These are phyloP conservation scores for Drosophila fuyamai DNA, from an alignment of 1,140 invertebrate genomes.

Conservation along the genomic window DNA sequence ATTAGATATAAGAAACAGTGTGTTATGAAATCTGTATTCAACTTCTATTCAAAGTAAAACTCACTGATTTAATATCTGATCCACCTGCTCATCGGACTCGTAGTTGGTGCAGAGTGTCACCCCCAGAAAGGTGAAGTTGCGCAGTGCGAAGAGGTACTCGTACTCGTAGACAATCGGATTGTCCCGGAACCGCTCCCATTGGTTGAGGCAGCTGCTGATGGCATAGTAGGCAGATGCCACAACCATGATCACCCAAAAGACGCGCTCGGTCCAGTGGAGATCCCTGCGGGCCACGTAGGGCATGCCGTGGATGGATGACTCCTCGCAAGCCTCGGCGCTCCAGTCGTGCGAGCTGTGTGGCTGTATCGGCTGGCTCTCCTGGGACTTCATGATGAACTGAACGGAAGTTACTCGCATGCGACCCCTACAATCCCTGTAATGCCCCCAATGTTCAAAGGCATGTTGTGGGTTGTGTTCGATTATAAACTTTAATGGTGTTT, in stretches of 20 bases:
- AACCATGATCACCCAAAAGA: conserved; percentile 65
- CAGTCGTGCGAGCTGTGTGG: conserved; percentile 22
- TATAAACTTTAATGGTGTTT: conserved; percentile 44
- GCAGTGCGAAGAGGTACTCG: conserved; percentile 63
- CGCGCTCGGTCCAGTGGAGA: conserved; percentile 66
- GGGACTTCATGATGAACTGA: conserved; percentile 37
- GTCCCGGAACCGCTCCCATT: conserved; percentile 71
- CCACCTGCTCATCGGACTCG: conserved; percentile 20
- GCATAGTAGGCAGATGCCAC: conserved; percentile 59
- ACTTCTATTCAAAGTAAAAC: conserved; percentile 1
- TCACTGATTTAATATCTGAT: conserved; percentile 56
- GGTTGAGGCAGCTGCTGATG: conserved; percentile 55
- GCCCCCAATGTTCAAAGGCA: not conserved
- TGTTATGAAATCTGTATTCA: too few species aligned
- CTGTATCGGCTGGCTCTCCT: not conserved
- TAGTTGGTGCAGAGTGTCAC: conserved; percentile 67
- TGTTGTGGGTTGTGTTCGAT: not conserved
- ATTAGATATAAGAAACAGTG: not conserved
- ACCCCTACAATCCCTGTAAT: not conserved
- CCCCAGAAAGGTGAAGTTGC: conserved; percentile 66
- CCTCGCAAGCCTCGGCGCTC: conserved; percentile 49
- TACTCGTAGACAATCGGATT: conserved; percentile 78
- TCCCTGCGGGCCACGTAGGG: conserved; percentile 65
- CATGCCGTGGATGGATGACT: conserved; percentile 68
- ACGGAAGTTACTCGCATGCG: conserved; percentile 14